These are phyloP conservation scores for Chaunax sp. DNA, from an alignment of 2,797 vertebrate genomes.

Conservation along the genomic window DNA sequence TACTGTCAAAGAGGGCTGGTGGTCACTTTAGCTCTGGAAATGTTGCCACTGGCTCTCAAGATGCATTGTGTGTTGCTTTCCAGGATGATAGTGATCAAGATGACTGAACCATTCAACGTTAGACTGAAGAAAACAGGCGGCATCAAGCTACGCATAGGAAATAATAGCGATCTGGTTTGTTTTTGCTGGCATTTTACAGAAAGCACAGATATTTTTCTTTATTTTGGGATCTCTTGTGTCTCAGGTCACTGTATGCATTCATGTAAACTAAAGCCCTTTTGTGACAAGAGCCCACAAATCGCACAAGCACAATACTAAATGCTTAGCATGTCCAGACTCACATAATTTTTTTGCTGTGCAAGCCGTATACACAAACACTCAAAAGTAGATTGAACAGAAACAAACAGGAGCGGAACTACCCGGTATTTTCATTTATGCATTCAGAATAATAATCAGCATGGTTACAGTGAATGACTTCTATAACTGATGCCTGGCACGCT, in stretches of 20 bases:
- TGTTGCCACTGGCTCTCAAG: constrained; percentile 17
- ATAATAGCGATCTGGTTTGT: constrained; percentile 31
- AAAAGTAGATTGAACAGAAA: constrained; percentile 60
- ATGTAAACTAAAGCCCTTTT: constrained; percentile 80
- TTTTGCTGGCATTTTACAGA: constrained; percentile 55
- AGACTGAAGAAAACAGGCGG: constrained; percentile 40
- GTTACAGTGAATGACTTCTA: constrained; percentile 24
- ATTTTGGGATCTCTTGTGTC: constrained; percentile 56
- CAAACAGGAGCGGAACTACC: constrained; percentile 35
- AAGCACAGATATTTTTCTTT: constrained; percentile 51
- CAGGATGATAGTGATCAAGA: constrained; percentile 33
- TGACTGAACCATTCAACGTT: constrained; percentile 16
- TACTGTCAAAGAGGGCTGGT: constrained; percentile 15
- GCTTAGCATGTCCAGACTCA: constrained; percentile 49
- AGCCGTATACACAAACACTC: constrained; percentile 57
- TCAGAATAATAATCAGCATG: constrained; percentile 24
- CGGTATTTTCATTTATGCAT: constrained; percentile 32
- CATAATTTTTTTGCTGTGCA: constrained; percentile 45
- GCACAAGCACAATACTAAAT: constrained; percentile 54
- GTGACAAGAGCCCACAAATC: constrained; percentile 68
- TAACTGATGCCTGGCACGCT: constrained; percentile 33
- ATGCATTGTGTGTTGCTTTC: constrained; percentile 33
- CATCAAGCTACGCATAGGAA: constrained; percentile 49
- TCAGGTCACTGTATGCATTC: constrained; percentile 64
- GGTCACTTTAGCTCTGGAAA: constrained; percentile 33